Conservation (phyloP, 2,888 invertebrate genomes). For the Phragmatobia fuliginosa region DNA sequence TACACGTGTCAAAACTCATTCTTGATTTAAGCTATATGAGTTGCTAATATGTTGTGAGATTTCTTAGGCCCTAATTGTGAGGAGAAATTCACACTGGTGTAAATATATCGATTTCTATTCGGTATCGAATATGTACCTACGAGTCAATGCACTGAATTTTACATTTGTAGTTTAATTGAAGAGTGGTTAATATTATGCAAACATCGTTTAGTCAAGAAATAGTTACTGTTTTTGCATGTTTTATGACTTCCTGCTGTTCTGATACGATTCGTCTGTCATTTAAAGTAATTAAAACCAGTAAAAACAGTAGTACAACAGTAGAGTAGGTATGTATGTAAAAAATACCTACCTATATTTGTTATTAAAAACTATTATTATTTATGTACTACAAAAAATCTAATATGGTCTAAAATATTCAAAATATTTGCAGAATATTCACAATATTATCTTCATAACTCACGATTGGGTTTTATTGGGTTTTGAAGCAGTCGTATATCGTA, state of each 20-base stretch:
- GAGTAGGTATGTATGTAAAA: no score
- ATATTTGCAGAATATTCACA: no score
- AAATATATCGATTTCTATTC: slow-evolving; percentile 23
- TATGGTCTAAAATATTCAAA: no score
- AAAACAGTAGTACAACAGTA: no score
- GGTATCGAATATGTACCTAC: slow-evolving; percentile 33
- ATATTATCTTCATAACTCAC: no score
- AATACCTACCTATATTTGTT: no score
- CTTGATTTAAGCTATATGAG: slow-evolving; percentile 6
- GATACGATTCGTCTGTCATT: neutral
- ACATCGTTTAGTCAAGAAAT: slow-evolving; percentile 23
- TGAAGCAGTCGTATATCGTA: no score
- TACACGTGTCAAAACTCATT: neutral
- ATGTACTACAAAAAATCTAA: no score
- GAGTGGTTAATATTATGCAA: slow-evolving; percentile 22
- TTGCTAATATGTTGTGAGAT: slow-evolving; percentile 29
- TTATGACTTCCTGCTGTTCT: neutral
- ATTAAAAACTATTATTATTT: no score
- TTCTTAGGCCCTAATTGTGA: slow-evolving; percentile 20
- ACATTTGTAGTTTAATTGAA: slow-evolving; percentile 27
- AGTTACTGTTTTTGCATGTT: neutral
- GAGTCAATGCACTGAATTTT: slow-evolving; percentile 34
- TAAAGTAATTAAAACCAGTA: neutral
- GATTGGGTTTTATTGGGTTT: no score
- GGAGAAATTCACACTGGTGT: slow-evolving; percentile 13